Conservation (phyloP, 2,888 invertebrate species). For the Globia sparganii region DNA sequence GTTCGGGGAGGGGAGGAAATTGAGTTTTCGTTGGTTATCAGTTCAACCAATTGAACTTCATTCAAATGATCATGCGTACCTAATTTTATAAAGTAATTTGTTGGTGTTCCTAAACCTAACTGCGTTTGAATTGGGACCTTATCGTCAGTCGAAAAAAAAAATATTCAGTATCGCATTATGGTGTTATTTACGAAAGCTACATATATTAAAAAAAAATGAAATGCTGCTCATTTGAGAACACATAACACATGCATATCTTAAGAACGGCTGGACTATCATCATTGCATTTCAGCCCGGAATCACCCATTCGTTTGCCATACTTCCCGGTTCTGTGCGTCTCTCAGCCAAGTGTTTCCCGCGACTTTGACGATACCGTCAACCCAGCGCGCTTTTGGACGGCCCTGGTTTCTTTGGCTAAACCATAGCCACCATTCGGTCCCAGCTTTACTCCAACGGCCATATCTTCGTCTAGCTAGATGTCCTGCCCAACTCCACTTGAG, state of each 20-base stretch:
- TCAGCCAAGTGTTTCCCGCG: too few relatives aligned
- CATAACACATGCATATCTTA: not conserved
- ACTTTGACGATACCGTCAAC: too few relatives aligned
- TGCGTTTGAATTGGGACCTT: not conserved
- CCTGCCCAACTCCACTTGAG: too few relatives aligned
- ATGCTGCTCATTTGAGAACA: not conserved
- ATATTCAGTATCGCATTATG: not conserved
- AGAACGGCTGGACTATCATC: not conserved
- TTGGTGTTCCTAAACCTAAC: not conserved
- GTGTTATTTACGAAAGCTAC: not conserved
- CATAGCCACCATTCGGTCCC: too few relatives aligned
- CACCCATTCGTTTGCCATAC: too few relatives aligned
- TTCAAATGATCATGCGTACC: slow-evolving; percentile 26
- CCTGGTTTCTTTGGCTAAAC: too few relatives aligned
- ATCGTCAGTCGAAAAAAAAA: not conserved
- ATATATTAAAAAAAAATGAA: not conserved
- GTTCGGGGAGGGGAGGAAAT: slow-evolving; percentile 32
- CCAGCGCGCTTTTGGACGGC: too few relatives aligned
- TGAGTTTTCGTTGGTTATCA: slow-evolving; percentile 38
- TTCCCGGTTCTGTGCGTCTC: too few relatives aligned
- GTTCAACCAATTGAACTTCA: slow-evolving; percentile 5
- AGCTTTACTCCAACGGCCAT: too few relatives aligned
- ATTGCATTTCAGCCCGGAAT: too few relatives aligned
- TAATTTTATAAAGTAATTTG: slow-evolving; percentile 12
- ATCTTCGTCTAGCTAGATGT: too few relatives aligned